Evolutionary conservation across 2,888 invertebrate species (phyloP).

Genomic region (Scelioninae gen. 2): DNA sequence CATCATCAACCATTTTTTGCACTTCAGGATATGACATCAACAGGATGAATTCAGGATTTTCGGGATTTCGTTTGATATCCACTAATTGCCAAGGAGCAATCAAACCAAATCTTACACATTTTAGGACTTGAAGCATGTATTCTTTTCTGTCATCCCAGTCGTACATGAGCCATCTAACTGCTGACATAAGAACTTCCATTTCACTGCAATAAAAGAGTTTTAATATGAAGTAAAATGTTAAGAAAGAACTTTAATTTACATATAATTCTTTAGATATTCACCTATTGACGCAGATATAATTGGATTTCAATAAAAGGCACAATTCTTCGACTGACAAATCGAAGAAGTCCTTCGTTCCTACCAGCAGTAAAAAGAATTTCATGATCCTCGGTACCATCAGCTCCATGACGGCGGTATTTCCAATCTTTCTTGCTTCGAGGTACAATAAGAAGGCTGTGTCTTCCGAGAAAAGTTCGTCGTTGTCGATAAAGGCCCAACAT

Average conservation of each 20-base stretch:
- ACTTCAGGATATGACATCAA: slow-evolving; percentile 82
- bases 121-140: slow-evolving; percentile 79
- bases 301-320: slow-evolving; percentile 82
- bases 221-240: slow-evolving; percentile 13
- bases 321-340: slow-evolving; percentile 81
- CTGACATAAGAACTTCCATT: slow-evolving; percentile 88
- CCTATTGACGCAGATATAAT: slow-evolving; percentile 85
- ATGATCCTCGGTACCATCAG: slow-evolving; percentile 85
- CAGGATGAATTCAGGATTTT: slow-evolving; percentile 83
- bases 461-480: slow-evolving; percentile 82
- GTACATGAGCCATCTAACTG: slow-evolving; percentile 86
- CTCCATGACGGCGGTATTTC: slow-evolving; percentile 80
- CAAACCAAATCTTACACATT: slow-evolving; percentile 86
- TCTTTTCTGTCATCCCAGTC: slow-evolving; percentile 81
- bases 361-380: slow-evolving; percentile 85
- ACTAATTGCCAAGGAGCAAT: slow-evolving; percentile 89
- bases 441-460: slow-evolving; percentile 85
- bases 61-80: slow-evolving; percentile 84
- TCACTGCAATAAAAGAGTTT: slow-evolving; percentile 76
- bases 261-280: slow-evolving; percentile 65
- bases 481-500: slow-evolving; percentile 86
- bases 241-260: neutral
- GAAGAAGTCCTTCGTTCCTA: slow-evolving; percentile 85
- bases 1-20: slow-evolving; percentile 87
- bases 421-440: slow-evolving; percentile 78